phyloP scores from a whole-genome alignment of 2,113 vertebrate genomes.

The Tyto alba region DNA sequence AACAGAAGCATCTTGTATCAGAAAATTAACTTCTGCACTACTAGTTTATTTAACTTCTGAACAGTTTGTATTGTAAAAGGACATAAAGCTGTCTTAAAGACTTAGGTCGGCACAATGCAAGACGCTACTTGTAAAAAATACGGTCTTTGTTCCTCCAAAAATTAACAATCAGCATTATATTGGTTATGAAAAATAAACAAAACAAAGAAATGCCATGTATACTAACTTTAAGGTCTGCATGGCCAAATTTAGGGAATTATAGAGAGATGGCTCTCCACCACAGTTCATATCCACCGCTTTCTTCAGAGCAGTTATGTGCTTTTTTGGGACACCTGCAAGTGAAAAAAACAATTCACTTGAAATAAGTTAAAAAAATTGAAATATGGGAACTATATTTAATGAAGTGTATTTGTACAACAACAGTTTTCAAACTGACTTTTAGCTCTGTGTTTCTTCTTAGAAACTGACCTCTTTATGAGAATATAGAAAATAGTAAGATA shows the following conservation, averaged over 20 bases:
- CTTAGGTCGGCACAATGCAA: not conserved
- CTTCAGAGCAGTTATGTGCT: slow-evolving; percentile 84
- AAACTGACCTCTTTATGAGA: not conserved
- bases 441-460: not conserved
- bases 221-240: slow-evolving; percentile 92
- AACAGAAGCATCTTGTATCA: not conserved
- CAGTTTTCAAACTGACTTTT: not conserved
- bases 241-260: slow-evolving; percentile 91
- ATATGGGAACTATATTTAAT: not conserved
- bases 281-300: slow-evolving; percentile 89
- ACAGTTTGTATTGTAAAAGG: not conserved
- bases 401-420: not conserved
- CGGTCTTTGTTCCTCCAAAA: not conserved
- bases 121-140: not conserved
- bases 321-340: slow-evolving; percentile 87
- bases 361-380: not conserved
- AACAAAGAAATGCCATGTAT: not conserved
- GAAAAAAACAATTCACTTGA: slow-evolving; percentile 9
- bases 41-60: not conserved
- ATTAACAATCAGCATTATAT: not conserved
- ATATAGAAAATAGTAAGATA: not conserved
- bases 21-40: not conserved
- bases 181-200: not conserved
- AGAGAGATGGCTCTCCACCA: slow-evolving; percentile 91
- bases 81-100: not conserved